A percentile compares a stretch with the other conserved stretches of the same genome.
Evolutionary conservation across 2,797 vertebrate genomes (phyloP).

Genomic region (Carduelis carduelis): DNA sequence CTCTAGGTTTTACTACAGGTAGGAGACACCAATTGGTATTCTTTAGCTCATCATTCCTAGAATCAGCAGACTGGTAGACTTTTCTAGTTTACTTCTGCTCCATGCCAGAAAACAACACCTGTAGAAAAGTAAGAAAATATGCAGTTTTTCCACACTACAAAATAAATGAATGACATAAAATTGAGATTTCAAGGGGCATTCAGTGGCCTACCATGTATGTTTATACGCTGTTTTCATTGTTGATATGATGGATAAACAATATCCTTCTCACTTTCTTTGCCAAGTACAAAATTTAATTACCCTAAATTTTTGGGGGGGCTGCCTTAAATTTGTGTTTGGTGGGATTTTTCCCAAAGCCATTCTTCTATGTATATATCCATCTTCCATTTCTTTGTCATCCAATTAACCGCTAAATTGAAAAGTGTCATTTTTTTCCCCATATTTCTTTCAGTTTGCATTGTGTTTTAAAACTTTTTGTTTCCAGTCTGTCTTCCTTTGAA

Average conservation of each 20-base stretch:
- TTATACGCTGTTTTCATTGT: background rate
- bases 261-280: background rate
- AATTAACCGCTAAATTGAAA: background rate
- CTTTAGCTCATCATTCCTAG: background rate
- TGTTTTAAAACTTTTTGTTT: background rate
- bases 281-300: background rate
- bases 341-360: background rate
- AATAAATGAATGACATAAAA: background rate
- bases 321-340: background rate
- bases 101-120: background rate
- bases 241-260: background rate
- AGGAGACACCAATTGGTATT: background rate
- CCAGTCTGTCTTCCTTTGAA: background rate
- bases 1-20: background rate
- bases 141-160: background rate
- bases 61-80: background rate
- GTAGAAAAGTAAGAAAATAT: background rate
- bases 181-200: background rate
- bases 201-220: background rate
- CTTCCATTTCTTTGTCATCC: background rate
- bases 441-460: background rate
- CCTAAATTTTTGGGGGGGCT: background rate
- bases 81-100: background rate
- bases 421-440: background rate
- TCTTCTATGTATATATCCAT: background rate